Evolutionary conservation across 2,113 vertebrate species (phyloP).

Genomic region (Synodontis membranacea): DNA sequence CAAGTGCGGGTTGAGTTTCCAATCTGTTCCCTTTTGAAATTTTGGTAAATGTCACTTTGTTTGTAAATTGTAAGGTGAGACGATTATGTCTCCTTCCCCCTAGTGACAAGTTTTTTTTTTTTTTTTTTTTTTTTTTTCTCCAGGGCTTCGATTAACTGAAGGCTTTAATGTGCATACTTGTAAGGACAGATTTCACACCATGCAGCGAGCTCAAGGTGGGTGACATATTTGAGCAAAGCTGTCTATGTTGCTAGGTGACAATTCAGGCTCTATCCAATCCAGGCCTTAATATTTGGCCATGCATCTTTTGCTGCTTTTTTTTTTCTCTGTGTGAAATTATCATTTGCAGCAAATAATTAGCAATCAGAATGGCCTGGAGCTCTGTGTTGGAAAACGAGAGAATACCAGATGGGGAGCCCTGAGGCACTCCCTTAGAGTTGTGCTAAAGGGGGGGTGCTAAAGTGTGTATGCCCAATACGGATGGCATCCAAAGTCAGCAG

Average conservation of each 20-base stretch:
- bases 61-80: conserved; percentile 43
- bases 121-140: no score
- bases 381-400: conserved; percentile 57
- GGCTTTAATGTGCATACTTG: conserved; percentile 24
- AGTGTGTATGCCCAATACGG: conserved; percentile 38
- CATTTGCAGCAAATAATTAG: conserved; percentile 72
- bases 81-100: conserved; percentile 32
- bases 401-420: conserved; percentile 62
- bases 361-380: conserved; percentile 60
- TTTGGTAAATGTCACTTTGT: conserved; percentile 54
- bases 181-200: conserved; percentile 28
- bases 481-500: conserved; percentile 43
- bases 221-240: conserved; percentile 43
- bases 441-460: conserved; percentile 41
- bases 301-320: conserved; percentile 59
- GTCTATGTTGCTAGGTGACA: conserved; percentile 51
- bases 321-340: conserved; percentile 64
- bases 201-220: conserved; percentile 43
- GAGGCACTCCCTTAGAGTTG: conserved; percentile 52
- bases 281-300: conserved; percentile 61
- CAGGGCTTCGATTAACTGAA: conserved; percentile 36
- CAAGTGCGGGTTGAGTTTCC: conserved; percentile 15
- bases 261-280: conserved; percentile 44
- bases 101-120: conserved; percentile 31
- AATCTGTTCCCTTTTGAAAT: conserved; percentile 17